Evolutionary conservation across 2,888 invertebrate species (phyloP).

Genomic region (Blastobasis adustella): DNA sequence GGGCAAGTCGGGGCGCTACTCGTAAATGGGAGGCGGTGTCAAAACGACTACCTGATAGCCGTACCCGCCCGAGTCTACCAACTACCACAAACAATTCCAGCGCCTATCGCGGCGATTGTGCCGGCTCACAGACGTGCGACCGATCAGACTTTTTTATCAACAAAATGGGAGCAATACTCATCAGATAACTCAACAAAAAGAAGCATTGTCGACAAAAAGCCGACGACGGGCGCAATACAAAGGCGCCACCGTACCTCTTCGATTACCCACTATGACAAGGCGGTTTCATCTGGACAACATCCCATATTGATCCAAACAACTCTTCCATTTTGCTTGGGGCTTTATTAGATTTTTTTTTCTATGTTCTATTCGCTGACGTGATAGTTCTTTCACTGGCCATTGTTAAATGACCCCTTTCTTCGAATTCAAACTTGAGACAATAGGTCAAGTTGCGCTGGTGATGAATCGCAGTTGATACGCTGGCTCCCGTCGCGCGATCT

Average conservation of each 20-base stretch:
- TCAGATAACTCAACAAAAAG: conserved; percentile 70
- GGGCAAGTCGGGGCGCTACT: no score
- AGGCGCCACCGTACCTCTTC: conserved; percentile 68
- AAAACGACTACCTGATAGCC: no score
- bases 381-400: conserved; percentile 28
- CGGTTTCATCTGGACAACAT: conserved; percentile 65
- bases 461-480: conserved; percentile 28
- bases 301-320: conserved; percentile 73
- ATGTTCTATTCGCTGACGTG: conserved; percentile 21
- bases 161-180: conserved; percentile 71
- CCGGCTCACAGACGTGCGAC: conserved; percentile 26
- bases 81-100: not conserved
- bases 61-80: not conserved
- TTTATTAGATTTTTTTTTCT: conserved; percentile 64
- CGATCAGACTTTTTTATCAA: conserved; percentile 50
- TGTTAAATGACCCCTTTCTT: conserved; percentile 18
- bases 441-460: conserved; percentile 22
- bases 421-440: not conserved
- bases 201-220: no score
- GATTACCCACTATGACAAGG: conserved; percentile 73
- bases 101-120: conserved; percentile 11
- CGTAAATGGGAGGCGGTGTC: no score
- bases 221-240: conserved; percentile 61
- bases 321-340: conserved; percentile 59
- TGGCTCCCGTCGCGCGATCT: conserved; percentile 62